Percentiles rank a stretch among this genome's conserved stretches.
phyloP scores from a whole-genome alignment of 92 coral and sea anemone genomes.

The Zoanthus sansibaricus region DNA sequence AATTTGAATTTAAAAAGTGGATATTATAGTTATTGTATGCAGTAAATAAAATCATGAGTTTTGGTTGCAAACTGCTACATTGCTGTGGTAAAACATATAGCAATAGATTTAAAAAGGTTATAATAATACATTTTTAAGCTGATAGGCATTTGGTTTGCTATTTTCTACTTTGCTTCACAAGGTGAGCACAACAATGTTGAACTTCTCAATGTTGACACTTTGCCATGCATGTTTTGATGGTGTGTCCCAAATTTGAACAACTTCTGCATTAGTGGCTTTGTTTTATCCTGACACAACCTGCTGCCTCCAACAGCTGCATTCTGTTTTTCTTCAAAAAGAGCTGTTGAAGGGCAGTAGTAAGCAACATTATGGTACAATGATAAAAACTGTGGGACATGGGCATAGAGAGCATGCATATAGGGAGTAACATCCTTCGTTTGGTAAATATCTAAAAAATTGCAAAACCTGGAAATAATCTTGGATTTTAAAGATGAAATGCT shows the following conservation, averaged over 20 bases:
- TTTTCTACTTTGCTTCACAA: constrained; percentile 63
- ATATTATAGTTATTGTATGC: constrained; percentile 17
- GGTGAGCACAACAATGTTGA: constrained; percentile 65
- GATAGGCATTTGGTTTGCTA: constrained; percentile 45
- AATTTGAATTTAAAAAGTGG: not conserved
- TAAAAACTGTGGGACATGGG: constrained; percentile 66
- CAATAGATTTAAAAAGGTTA: not conserved
- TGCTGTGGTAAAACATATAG: not conserved
- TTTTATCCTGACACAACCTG: constrained; percentile 64
- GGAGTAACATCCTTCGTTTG: constrained; percentile 67
- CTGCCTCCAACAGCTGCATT: constrained; percentile 59
- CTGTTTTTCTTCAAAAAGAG: constrained; percentile 70
- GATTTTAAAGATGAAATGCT: constrained; percentile 8
- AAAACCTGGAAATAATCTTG: constrained; percentile 27
- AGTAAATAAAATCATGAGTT: constrained; percentile 1
- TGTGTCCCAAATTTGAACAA: constrained; percentile 60
- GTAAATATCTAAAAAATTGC: constrained; percentile 49
- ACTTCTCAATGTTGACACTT: constrained; percentile 56
- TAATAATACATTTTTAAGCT: not conserved
- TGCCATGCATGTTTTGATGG: constrained; percentile 67
- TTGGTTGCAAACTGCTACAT: constrained; percentile 14
- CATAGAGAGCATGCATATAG: constrained; percentile 69
- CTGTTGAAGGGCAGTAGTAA: constrained; percentile 65
- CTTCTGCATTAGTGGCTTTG: constrained; percentile 57
- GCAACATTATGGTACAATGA: constrained; percentile 53